Base-by-base conservation (phyloP, 2,888 invertebrate genomes). In the Caenorhabditis japonica region DNA sequence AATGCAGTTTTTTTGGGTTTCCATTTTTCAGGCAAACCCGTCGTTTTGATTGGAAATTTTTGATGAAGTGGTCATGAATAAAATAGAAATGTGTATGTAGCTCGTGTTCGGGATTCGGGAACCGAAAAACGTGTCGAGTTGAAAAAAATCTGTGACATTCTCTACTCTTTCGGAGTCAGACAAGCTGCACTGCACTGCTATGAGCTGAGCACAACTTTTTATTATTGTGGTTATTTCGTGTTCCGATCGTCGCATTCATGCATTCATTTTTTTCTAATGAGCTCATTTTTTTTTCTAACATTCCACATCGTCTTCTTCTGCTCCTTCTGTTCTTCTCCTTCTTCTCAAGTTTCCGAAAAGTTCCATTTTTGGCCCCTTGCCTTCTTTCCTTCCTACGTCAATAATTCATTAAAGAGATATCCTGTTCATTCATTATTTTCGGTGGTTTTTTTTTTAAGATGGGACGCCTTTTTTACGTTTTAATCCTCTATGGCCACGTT, bases 61-160 rank as follows among this genome's bases (percentile, higher is more conserved):
- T 66, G 66, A 66, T 66, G 66, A 66, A 66, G 66, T 56, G 49
- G 66, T 43, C 66, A 66, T 66, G 66, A 66, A 66, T 66, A 58
- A 66, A 66, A 66, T 56, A 66, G 64, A 56, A 51, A 36, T n/a
- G n/a, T n/a, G n/a, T n/a, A n/a, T n/a, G n/a, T 51, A 36, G 27
- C 25, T 43, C 23, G 56, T 43, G 66, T 30, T 30, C 30, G 30
- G 30, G 30, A n/a, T 64, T 64, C 33, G 38, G 25, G 27, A 33
- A 34, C 19, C 34, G 4, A 17, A 33, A 33, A 49, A 39, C 56
- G 55, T 64, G 64, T 41, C 52, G 44, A 61, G 49, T 53, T 56
- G 56, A 56, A 43, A 38, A 51, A 36, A 51, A 12, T 51, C 15
- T 49, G 49, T 30, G 30, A 30, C 30, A 30, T 56, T 66, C 56